Conservation (phyloP, 2,797 vertebrate genomes). For the Glyptemys insculpta region DNA sequence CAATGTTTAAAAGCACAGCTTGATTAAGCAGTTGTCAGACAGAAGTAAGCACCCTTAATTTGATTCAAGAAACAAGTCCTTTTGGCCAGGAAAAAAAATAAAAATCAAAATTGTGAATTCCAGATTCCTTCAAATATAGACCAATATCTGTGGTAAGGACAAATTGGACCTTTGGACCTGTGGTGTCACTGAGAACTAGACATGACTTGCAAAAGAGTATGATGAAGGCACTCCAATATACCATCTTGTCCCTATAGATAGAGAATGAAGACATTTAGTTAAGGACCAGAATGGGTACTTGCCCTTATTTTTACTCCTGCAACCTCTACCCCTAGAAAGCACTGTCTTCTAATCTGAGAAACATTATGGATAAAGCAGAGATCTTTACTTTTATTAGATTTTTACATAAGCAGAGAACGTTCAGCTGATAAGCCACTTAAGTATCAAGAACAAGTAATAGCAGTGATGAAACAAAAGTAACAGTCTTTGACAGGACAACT, state of each 20-base stretch:
- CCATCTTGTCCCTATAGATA: background rate
- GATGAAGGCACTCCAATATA: background rate
- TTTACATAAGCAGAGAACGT: background rate
- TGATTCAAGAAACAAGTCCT: accelerated
- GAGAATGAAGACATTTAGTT: background rate
- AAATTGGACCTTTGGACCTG: background rate
- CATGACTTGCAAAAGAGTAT: background rate
- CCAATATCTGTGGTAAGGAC: slow-evolving; percentile 11
- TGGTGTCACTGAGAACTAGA: background rate
- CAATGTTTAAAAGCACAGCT: background rate
- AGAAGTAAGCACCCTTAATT: background rate
- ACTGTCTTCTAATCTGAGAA: background rate
- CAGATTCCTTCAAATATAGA: background rate
- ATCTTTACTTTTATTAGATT: background rate
- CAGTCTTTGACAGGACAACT: background rate
- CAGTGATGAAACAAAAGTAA: background rate
- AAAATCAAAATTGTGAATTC: background rate
- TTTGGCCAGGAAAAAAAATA: background rate
- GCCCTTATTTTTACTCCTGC: background rate
- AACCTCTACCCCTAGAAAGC: background rate
- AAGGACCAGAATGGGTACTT: background rate
- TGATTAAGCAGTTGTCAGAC: background rate
- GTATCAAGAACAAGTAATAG: background rate
- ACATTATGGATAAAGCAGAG: background rate
- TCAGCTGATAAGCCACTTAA: background rate